Evolutionary conservation across 2,113 vertebrate species (phyloP).

Genomic region (Athene cunicularia): DNA sequence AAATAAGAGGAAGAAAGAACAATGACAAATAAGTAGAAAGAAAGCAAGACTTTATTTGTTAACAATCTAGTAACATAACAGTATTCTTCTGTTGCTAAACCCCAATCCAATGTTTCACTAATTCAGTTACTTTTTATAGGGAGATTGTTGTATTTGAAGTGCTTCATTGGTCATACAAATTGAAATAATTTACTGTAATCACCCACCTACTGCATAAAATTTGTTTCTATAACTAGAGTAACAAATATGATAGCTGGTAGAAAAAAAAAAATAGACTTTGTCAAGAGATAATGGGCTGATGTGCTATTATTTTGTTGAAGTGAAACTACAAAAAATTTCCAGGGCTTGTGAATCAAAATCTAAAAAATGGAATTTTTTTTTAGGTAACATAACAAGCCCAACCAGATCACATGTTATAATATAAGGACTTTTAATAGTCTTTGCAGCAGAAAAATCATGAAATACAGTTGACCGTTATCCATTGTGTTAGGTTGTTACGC

Average conservation of each 20-base stretch:
- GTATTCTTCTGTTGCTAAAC: background rate
- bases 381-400: background rate
- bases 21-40: background rate
- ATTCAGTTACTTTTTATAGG: background rate
- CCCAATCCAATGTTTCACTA: background rate
- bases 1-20: background rate
- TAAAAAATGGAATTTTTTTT: background rate
- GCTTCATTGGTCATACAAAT: background rate
- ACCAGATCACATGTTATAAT: background rate
- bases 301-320: background rate
- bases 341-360: background rate
- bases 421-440: background rate
- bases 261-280: background rate
- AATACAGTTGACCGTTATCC: background rate
- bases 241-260: background rate
- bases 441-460: background rate
- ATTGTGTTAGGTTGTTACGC: background rate
- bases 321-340: background rate
- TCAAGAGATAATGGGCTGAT: background rate
- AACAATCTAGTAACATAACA: background rate
- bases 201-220: background rate
- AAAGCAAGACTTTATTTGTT: background rate
- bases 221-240: background rate
- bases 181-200: background rate
- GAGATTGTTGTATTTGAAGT: background rate